Conservation (phyloP, 2,888 invertebrate species). For the Alcis repandata region DNA sequence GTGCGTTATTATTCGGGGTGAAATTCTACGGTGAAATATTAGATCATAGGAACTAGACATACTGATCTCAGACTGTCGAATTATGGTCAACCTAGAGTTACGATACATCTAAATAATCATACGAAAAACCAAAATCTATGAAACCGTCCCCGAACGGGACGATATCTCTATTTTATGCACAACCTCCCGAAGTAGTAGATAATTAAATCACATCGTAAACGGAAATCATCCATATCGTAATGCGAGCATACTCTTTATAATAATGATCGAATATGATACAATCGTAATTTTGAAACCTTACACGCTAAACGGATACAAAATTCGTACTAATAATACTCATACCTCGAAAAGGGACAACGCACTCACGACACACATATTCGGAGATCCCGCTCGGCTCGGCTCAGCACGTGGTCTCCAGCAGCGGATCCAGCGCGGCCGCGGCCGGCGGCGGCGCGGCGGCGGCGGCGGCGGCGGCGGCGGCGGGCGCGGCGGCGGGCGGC, state of each 20-base stretch:
- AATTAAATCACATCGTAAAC: conserved; percentile 64
- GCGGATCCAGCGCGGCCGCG: conserved; percentile 62
- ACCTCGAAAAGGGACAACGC: conserved; percentile 56
- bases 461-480: conserved; percentile 56
- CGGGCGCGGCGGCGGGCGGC: conserved; percentile 58
- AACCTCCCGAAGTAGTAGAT: conserved; percentile 75
- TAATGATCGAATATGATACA: conserved; percentile 74
- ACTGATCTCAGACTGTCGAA: conserved; percentile 47
- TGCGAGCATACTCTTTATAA: conserved; percentile 58
- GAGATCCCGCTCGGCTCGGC: conserved; percentile 4
- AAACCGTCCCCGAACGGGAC: conserved; percentile 42
- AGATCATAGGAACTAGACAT: conserved; percentile 65
- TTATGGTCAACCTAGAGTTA: conserved; percentile 38
- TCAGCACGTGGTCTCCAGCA: conserved; percentile 81
- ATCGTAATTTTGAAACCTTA: conserved; percentile 83
- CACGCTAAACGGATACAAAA: conserved; percentile 80
- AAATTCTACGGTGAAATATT: conserved; percentile 52
- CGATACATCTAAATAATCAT: conserved; percentile 35
- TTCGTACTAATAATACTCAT: conserved; percentile 84
- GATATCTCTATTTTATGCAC: conserved; percentile 67
- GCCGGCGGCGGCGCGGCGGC: conserved; percentile 49
- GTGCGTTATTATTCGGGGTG: conserved; percentile 64
- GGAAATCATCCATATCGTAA: conserved; percentile 68
- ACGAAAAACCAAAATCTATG: conserved; percentile 49
- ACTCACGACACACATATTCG: conserved; percentile 17